Base-by-base conservation (phyloP, 2,888 invertebrate species). In the Lomographa bimaculata region DNA sequence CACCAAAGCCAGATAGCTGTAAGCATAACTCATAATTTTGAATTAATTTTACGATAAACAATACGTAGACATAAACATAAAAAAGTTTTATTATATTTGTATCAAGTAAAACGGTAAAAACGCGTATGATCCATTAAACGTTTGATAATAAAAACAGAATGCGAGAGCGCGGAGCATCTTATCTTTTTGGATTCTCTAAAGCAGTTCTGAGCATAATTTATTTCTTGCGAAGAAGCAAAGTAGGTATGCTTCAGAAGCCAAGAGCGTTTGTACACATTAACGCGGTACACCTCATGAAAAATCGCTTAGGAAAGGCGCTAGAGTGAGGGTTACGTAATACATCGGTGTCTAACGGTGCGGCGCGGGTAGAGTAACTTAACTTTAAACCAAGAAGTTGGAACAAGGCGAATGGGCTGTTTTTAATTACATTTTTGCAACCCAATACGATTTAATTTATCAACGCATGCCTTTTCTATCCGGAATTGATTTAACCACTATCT, bases 261-360 rank as follows among this genome's bases (percentile, higher is more conserved):
- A 72, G 71, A 75, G 71, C 79, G 80, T 83, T 82, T 79, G 87
- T 86, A 84, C 80, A 85, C 87, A 85, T 85, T 87, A 86, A 82
- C 84, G 79, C 64, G 69, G 75, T 64, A 67, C 68, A 76, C 77
- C 84, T 85, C 85, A 83, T 87, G 86, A 87, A 85, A 85, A 85
- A 87, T 85, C 84, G 86, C 81, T 87, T 86, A 85, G 77, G 74
- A 72, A 70, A 73, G 69, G 65, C 65, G 75, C 67, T 64, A 58
- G 64, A 69, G 75, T 71, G 69, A 68, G 64, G 60, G 54, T 65
- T 60, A 64, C 50, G 60, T 57, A 59, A 65, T 66, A 60, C 60
- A 62, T n/a, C n/a, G n/a, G 64, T 46, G 46, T 42, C 40, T 37
- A 30, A 42, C 51, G 56, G 57, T 53, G 51, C 41, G 38, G 52